These are phyloP conservation scores for Chrysolina americana DNA, from an alignment of 2,888 invertebrate species.

Conservation along the genomic window DNA sequence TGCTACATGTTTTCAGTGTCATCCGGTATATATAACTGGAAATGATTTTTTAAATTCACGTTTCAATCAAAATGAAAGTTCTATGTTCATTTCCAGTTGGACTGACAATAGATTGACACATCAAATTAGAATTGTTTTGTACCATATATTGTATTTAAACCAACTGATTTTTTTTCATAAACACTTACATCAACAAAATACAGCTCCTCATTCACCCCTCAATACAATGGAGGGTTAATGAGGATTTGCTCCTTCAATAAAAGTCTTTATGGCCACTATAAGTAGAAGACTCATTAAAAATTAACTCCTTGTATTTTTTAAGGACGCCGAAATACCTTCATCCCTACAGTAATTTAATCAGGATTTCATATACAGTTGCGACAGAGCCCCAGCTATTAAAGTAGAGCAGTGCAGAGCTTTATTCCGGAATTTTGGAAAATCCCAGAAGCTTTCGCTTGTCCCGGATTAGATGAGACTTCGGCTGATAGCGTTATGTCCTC, in stretches of 20 bases:
- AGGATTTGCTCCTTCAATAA: constrained; percentile 29
- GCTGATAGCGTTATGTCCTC: constrained; percentile 55
- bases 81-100: too few species aligned
- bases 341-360: constrained; percentile 58
- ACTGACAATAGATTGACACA: too few species aligned
- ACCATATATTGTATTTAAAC: too few species aligned
- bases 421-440: constrained; percentile 67
- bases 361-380: constrained; percentile 62
- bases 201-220: too few species aligned
- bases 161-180: background rate
- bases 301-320: constrained; percentile 48
- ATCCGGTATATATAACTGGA: too few species aligned
- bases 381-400: constrained; percentile 61
- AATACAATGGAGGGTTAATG: constrained; percentile 3
- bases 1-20: too few species aligned
- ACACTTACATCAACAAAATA: too few species aligned
- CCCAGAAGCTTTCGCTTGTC: constrained; percentile 65
- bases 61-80: too few species aligned
- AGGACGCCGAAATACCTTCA: constrained; percentile 53
- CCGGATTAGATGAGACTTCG: constrained; percentile 65
- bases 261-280: constrained; percentile 36
- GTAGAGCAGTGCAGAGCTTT: constrained; percentile 59
- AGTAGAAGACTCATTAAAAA: constrained; percentile 44
- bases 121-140: too few species aligned
- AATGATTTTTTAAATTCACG: too few species aligned